A percentile compares a stretch with the other conserved stretches of the same genome.
Evolutionary conservation across 2,888 invertebrate species (phyloP).

Genomic region (Leucophenga maculata): DNA sequence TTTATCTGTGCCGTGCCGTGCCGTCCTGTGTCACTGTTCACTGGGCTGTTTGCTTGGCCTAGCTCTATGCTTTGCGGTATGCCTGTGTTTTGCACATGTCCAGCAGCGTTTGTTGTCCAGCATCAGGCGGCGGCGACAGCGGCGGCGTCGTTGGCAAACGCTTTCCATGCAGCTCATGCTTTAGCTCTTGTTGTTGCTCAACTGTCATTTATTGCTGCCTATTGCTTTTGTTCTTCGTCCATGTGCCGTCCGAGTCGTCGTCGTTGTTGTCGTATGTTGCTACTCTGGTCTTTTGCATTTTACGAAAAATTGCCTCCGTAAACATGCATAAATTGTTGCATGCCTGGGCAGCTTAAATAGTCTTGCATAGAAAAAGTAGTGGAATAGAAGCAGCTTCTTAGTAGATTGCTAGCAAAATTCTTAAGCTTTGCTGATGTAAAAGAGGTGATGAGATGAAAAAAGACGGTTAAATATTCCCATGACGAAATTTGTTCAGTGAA

Average conservation of each 20-base stretch:
- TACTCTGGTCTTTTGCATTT: slow-evolving; percentile 10
- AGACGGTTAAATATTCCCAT: too few relatives aligned
- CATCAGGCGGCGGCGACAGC: not conserved
- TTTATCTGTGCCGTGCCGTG: slow-evolving; percentile 54
- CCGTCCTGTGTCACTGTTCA: not conserved
- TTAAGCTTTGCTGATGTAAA: too few relatives aligned
- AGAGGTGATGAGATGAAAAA: too few relatives aligned
- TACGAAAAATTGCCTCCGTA: slow-evolving; percentile 54
- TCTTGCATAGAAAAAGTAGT: not conserved
- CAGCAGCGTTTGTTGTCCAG: not conserved
- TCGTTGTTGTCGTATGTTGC: not conserved
- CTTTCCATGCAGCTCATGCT: not conserved
- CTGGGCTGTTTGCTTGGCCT: too few relatives aligned
- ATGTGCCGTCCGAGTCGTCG: not conserved
- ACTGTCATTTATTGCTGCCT: not conserved
- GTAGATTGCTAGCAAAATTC: too few relatives aligned
- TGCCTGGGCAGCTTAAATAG: slow-evolving; percentile 43
- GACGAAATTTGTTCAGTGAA: too few relatives aligned
- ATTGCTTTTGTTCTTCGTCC: not conserved
- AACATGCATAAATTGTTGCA: slow-evolving; percentile 64
- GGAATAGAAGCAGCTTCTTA: not conserved
- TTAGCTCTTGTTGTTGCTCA: not conserved
- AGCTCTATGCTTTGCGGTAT: slow-evolving; percentile 15
- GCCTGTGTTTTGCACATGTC: slow-evolving; percentile 17
- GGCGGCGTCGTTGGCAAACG: not conserved